Base-by-base conservation (phyloP, 2,113 vertebrate species). In the Nothocercus nigrocapillus region DNA sequence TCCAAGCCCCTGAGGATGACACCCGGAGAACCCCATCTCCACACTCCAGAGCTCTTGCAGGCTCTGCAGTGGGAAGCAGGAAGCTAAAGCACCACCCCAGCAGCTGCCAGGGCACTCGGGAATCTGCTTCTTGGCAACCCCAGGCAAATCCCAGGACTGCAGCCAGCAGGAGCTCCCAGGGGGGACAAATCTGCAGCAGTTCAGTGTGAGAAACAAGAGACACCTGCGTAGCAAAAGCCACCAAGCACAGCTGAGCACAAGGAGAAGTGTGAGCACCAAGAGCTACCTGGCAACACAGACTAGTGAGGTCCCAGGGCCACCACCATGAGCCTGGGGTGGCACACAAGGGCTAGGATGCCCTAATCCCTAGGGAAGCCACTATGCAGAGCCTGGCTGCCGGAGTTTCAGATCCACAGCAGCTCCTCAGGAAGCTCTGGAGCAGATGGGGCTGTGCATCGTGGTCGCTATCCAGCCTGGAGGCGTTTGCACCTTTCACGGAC, bases 321-420 rank as follows among this genome's bases (percentile, higher is more conserved):
- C 51, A 25, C 51, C 34, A 64, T 70, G 84, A 92, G 84, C 81
- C 61, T 14, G 14, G 62, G 74, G 77, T 68, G 85, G 59, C 75
- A 49, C 82, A 89, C 18, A 64, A 25, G 51, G 51, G 27, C 59
- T 54, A 75, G 7, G 24, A 14, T n/a, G 92, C 7, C 44, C 47
- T 61, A 64, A 73, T 91, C 95, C 85, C 72, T 32, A 34, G 91
- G 85, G 95, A 95, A 89, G 88, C 93, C 78, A 91, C 95, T 91
- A 93, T 86, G 76, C 47, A 68, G 70, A 82, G 47, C 62, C 21
- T 24, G 3, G 61, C 38, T 84, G 61, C 1, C 1, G 0, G 17
- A 7, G 67, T 4, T 1, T 32, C 76, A 30, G 49, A 42, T 3
- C 8, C 11, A 14, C 34, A 28, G 28, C 62, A 95, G 40, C 77